Evolutionary conservation across 2,888 invertebrate species (phyloP).

Genomic region (Chrysodeixis includens): DNA sequence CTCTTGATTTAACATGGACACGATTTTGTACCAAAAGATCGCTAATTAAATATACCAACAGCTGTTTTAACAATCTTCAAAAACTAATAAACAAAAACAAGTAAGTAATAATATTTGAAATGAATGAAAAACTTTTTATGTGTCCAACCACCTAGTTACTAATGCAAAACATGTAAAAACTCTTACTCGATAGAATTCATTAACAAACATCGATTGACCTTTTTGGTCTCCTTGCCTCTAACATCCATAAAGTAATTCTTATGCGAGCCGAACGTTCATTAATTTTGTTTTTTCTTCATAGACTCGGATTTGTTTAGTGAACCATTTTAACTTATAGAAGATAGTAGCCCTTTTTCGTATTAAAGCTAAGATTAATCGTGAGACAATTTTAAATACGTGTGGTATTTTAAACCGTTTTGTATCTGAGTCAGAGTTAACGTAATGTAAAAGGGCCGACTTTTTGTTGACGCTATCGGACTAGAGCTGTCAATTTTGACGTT

Average conservation of each 20-base stretch:
- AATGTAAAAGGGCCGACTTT: constrained; percentile 66
- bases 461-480: constrained; percentile 56
- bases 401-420: constrained; percentile 66
- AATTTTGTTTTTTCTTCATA: constrained; percentile 68
- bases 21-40: constrained; percentile 62
- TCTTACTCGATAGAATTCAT: constrained; percentile 67
- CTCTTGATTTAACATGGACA: constrained; percentile 64
- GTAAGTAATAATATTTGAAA: constrained; percentile 51
- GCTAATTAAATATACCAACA: constrained; percentile 70
- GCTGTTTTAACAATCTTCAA: constrained; percentile 64
- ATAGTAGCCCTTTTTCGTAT: constrained; percentile 67
- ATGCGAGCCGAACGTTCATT: constrained; percentile 66
- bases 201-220: constrained; percentile 72
- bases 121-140: constrained; percentile 61
- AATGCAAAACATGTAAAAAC: constrained; percentile 63
- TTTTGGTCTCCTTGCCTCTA: constrained; percentile 69
- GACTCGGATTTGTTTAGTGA: constrained; percentile 61
- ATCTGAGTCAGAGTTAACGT: constrained; percentile 62
- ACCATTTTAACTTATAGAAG: constrained; percentile 67
- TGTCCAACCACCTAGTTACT: constrained; percentile 31
- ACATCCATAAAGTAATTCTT: constrained; percentile 73
- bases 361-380: constrained; percentile 69
- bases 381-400: constrained; percentile 72
- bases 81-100: constrained; percentile 68
- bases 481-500: constrained; percentile 41